phyloP scores from a whole-genome alignment of 2,797 vertebrate species.

The Sciurus carolinensis region DNA sequence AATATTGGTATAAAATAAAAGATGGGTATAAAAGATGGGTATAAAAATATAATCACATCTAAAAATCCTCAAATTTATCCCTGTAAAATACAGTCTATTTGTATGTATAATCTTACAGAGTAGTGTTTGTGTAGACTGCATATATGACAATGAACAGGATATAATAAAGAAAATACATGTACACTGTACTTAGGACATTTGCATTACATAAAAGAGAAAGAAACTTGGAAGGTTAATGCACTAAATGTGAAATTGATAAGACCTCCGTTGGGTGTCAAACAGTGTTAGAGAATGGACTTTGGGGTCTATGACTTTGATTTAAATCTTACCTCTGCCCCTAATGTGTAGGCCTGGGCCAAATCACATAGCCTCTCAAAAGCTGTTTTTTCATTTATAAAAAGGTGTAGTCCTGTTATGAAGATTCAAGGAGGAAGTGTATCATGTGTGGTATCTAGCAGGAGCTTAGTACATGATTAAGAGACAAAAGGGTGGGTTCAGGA shows the following conservation, averaged over 20 bases:
- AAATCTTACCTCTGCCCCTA: not conserved
- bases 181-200: not conserved
- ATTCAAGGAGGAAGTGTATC: not conserved
- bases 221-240: not conserved
- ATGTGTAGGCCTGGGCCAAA: not conserved
- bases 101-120: not conserved
- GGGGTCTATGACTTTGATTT: not conserved
- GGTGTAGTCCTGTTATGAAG: not conserved
- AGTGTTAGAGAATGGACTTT: not conserved
- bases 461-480: not conserved
- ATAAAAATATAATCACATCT: not conserved
- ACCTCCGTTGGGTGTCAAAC: not conserved
- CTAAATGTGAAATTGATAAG: not conserved
- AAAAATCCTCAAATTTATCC: not conserved
- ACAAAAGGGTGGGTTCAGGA: not conserved
- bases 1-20: not conserved
- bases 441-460: not conserved
- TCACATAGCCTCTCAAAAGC: not conserved
- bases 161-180: not conserved
- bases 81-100: not conserved
- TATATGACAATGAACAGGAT: not conserved
- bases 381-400: not conserved
- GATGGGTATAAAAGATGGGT: not conserved
- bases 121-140: not conserved
- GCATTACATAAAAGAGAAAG: not conserved